Base-by-base conservation (phyloP, 1,140 invertebrate species). In the Rhysida immarginata region DNA sequence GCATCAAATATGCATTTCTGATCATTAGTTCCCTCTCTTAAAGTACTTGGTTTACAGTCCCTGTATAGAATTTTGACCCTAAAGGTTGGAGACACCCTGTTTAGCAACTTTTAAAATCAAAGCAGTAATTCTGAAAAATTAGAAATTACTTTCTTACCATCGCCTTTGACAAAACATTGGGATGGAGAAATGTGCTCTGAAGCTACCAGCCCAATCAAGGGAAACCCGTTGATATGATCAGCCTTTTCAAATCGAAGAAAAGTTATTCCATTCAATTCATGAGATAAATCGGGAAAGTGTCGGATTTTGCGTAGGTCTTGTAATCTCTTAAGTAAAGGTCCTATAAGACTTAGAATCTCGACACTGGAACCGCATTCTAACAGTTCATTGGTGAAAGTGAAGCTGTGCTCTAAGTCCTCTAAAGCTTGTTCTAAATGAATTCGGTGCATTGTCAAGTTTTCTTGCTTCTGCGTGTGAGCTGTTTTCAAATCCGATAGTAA, bases 321-420 rank as follows among this genome's bases (percentile, higher is more conserved):
- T 14, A 58, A 54, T 45, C 60, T 60, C 50, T 35, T 29, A 8
- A 54, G 53, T 27, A 59, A 41, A 21, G 53, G 45, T 2, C 16
- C 56, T 45, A 41, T 8, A n/a, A 59, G 56, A 20, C 54, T 29
- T 1, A 63, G 52, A 27, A 62, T 59, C 61, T 67, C 66, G 1
- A 61, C 59, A 60, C 82, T 78, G 1, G 78, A 80, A 2, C 78
- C 81, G 59, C 80, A 77, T 0, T 74, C 69, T 11, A 82, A 69
- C 18, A 82, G 69, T 57, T 79, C 78, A 54, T 81, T 78, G 42
- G 77, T 70, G 41, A 82, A 77, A 21, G 70, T 67, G 45, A 81
- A 74, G 13, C 79, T 77, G 58, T 80, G 44, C 48, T 56, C 43
- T 11, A 60, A 24, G 45, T 62, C 50, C 42, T 62, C 57, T 45